Evolutionary conservation across 1,140 invertebrate genomes (phyloP), one percentile per base, ranked within the genome.

Genomic region (Hylaeus anthracinus): DNA sequence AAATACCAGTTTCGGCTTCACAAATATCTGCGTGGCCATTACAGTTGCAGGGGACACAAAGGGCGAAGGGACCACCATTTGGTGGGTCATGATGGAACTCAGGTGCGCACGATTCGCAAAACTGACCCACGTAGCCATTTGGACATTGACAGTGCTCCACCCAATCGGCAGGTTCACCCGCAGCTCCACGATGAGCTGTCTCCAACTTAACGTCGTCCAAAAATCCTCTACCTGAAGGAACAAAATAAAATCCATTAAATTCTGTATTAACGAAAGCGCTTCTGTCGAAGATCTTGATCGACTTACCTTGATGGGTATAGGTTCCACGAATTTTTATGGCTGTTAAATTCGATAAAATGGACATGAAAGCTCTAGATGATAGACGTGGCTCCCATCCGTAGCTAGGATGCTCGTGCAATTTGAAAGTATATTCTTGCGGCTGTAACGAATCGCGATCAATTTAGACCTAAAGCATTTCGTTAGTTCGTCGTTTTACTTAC

Each of bases 31-130:
- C 98, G 91, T 99, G 99, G 2, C 96, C 96, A 86, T 99, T 98
- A 90, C 99, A 99, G 86, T 98, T 97, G 92, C 99, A 99, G 63
- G 97, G 97, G 39, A 99, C 97, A 92, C 99, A 99, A 3, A 95
- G 95, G 65, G 98, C 97, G 90, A 99, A 99, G 0, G 98, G 97
- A 12, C 98, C 98, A 9, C 98, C 98, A 83, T 96, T 96, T 0
- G 97, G 95, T 0, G 98, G 97, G 83, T 97, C 97, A 86, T 99
- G 98, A 58, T 98, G 96, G 88, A 96, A 99, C 0, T 98, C 98
- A 0, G 98, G 97, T 0, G 97, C 97, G 91, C 99, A 99, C 1
- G 98, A 98, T 93, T 99, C 99, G 90, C 99, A 99, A 92, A 98
- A 99, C 92, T 99, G 98, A 0, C 99, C 97, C 0, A 97, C 95